Evolutionary conservation across 2,888 invertebrate species (phyloP), one percentile per base, ranked within the genome.

Genomic region (Meliscaeva auricollis): DNA sequence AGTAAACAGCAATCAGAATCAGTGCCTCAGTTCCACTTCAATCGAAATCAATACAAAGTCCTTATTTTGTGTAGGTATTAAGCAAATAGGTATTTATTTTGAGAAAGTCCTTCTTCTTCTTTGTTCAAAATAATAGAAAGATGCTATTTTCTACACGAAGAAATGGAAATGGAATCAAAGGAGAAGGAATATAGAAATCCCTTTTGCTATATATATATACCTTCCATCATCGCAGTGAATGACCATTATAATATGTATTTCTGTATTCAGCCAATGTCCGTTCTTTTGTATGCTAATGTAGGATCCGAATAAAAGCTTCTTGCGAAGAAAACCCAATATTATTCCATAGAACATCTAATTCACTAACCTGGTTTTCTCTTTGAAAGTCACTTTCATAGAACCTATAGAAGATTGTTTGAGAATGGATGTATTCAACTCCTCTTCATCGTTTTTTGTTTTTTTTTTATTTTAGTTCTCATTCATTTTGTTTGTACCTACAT

Each of bases 201-300:
- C 64, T 50, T 48, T 58, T 58, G n/a, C n/a, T n/a, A n/a, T n/a
- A n/a, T n/a, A n/a, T n/a, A n/a, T n/a, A n/a, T 35, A 7, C 32
- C 7, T 38, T 9, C 11, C 2, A 38, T 38, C n/a, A n/a, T 11
- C 38, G 3, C 38, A 26, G 44, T 62, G 44, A 48, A 66, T 66
- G 66, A 32, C 66, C 66, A 66, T 8, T 35, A 20, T 50, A 66
- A 50, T 50, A 22, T 35, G 35, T 35, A 66, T 58, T 26, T 46
- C 7, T 66, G 56, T 44, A 54, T 62, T 69, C 69, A 46, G 69
- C 56, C 54, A 56, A 74, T 78, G 78, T 70, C 56, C 48, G 52
- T 66, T 64, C 69, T 70, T 84, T 79, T 84, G 74, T 75, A 70
- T 84, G 83, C 64, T 74, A 79, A 84, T 84, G 74, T 38, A 56